Conservation (phyloP, 2,797 vertebrate species). For the Aphelocoma californica region DNA sequence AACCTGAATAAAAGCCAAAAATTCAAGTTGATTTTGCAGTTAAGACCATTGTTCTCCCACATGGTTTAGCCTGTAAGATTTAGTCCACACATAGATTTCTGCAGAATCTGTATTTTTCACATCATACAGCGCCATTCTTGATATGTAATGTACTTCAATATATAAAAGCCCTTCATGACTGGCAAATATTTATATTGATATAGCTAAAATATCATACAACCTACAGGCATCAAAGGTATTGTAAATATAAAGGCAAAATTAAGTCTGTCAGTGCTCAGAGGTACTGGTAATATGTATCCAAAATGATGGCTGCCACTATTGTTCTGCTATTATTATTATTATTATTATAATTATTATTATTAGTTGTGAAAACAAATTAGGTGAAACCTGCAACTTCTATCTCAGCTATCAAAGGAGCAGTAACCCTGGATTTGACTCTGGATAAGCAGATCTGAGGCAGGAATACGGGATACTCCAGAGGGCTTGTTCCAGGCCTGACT, state of each 20-base stretch:
- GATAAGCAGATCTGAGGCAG: background rate
- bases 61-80: background rate
- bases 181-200: background rate
- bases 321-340: background rate
- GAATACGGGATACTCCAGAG: background rate
- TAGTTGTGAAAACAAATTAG: background rate
- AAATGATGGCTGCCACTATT: background rate
- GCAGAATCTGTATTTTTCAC: background rate
- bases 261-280: background rate
- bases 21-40: constrained; percentile 56
- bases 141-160: background rate
- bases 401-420: background rate
- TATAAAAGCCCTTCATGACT: background rate
- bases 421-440: background rate
- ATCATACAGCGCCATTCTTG: background rate
- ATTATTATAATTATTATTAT: too few relatives aligned
- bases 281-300: background rate
- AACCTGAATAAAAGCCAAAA: constrained; percentile 57
- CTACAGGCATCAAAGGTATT: background rate
- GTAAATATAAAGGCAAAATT: background rate
- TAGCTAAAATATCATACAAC: background rate
- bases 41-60: constrained; percentile 29
- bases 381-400: background rate
- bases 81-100: background rate
- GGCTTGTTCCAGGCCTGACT: background rate